Evolutionary conservation across 2,888 invertebrate species (phyloP), one percentile per base, ranked within the genome.

Genomic region (Frankliniella fusca): DNA sequence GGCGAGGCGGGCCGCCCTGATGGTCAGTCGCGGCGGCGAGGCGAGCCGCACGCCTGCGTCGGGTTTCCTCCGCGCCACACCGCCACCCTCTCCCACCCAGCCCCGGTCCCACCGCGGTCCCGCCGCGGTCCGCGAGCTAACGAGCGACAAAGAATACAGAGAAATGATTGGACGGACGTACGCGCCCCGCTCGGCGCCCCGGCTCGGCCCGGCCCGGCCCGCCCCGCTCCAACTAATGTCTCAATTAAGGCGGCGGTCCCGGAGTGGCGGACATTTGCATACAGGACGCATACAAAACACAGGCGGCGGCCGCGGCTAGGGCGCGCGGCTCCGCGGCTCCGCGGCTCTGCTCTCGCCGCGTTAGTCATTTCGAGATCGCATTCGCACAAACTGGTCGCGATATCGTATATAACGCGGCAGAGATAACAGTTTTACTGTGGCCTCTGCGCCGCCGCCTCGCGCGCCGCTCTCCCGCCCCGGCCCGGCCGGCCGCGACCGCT

Each of bases 381-480:
- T 61, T 61, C 61, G 18, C 38, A 38, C 11, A 61, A 61, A 61
- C 61, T 61, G 61, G 61, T 61, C 61, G 61, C 61, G 61, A 61
- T 61, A 61, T 61, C 61, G 61, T 61, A 61, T 61, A 61, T 61
- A 20, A 61, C 61, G 61, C 61, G 61, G 20, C 61, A 18, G n/a
- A 61, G 61, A 61, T 61, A 61, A 61, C 61, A 61, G 61, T 61
- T 61, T 61, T 61, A 61, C 61, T 61, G 61, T 61, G 61, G 61
- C n/a, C 61, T n/a, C n/a, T n/a, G 15, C 54, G 54, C 54, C 12
- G n/a, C n/a, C n/a, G n/a, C n/a, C n/a, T n/a, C n/a, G 38, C 38
- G 38, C 2, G 38, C 38, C 38, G 38, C 38, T 38, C 38, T 38
- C 38, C 38, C 38, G 38, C 38, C 38, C 3, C 38, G 38, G 3